Evolutionary conservation across 1,140 invertebrate genomes (phyloP).

Genomic region (Drosophila melanogaster): Release_6_plus_ISO1_MT NT_037436.4:155001-155500

Average conservation of each 20-base stretch:
- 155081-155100: constrained; percentile 6
- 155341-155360: constrained; percentile 26
- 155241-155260: constrained; percentile 45
- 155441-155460: constrained; percentile 24
- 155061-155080: constrained; percentile 22
- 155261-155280: constrained; percentile 17
- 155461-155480: constrained; percentile 49
- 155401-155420: constrained; percentile 30
- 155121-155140: constrained; percentile 34
- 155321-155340: constrained; percentile 14
- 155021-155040: constrained; percentile 75
- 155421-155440: constrained; percentile 8
- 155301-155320: constrained; percentile 48
- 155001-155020: constrained; percentile 76
- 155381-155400: constrained; percentile 68
- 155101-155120: constrained; percentile 15
- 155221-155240: constrained; percentile 47
- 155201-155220: constrained; percentile 10
- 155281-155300: constrained; percentile 70
- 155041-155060: constrained; percentile 54
- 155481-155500: constrained; percentile 63
- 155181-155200: constrained; percentile 76
- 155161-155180: constrained; percentile 67
- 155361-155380: constrained; percentile 21
- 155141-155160: constrained; percentile 16